Evolutionary conservation across 1,140 invertebrate genomes (phyloP), one percentile per base, ranked within the genome.

Genomic region (Papilio xuthus): DNA sequence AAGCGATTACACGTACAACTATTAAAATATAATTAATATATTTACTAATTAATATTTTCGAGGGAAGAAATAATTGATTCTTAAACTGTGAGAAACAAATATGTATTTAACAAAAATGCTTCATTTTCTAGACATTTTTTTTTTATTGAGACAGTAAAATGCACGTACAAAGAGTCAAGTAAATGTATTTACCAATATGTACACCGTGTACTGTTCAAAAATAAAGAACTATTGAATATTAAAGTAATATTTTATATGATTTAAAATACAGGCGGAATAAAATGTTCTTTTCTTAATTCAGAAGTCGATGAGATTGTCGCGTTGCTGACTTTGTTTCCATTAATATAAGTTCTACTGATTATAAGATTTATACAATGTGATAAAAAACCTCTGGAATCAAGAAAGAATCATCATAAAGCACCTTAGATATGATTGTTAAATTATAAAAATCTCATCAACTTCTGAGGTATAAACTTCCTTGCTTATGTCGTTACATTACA

Each of bases 241-340:
- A 76, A 76, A 76, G 74, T 76, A 76, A 76, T 76, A 76, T 76
- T 76, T 76, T 76, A 50, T 76, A 76, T 76, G 74, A 76, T 76
- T 76, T 76, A 76, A 76, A 76, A 76, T 76, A 76, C 74, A 76
- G 74, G 74, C 74, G 74, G 74, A 76, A 76, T 76, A 76, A 73
- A 76, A 76, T 76, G 74, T 76, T 75, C 56, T 75, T 76, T 23
- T 76, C 56, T 63, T 76, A 63, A 20, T 76, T 63, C 74, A 76
- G 74, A 76, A 76, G 74, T 63, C 53, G 12, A 76, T 60, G 74
- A 76, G 74, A 76, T 76, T 37, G 44, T 37, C 9, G 12, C 50
- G 26, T 75, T 13, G 6, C 13, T 56, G 37, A 75, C 12, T 53
- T 37, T 15, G 26, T 37, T 60, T 32, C 10, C 4, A 42, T 28